Conservation (phyloP, 92 coral and sea anemone species). For the Palythoa caribaeorum region DNA sequence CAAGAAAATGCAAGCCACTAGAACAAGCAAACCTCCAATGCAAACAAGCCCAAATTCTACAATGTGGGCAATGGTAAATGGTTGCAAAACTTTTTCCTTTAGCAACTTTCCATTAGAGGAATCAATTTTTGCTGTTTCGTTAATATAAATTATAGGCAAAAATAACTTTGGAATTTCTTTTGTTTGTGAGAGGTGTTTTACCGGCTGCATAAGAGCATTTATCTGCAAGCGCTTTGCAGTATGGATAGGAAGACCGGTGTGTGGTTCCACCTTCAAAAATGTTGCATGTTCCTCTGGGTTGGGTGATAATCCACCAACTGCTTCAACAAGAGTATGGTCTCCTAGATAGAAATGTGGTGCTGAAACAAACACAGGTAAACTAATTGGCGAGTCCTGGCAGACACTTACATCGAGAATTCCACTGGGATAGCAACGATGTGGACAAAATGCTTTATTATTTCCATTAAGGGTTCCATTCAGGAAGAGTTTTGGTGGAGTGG, state of each 20-base stretch:
- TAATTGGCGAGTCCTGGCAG: conserved; percentile 79
- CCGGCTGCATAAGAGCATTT: conserved; percentile 78
- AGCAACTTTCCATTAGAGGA: conserved; percentile 65
- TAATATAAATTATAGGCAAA: conserved; percentile 81
- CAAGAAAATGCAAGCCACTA: conserved; percentile 65
- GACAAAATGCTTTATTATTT: conserved; percentile 86
- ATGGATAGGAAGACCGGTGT: conserved; percentile 81
- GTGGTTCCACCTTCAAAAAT: conserved; percentile 81
- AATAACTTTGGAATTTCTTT: conserved; percentile 61
- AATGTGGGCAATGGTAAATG: conserved; percentile 74
- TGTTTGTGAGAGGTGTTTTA: conserved; percentile 62
- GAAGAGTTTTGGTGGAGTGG: conserved; percentile 73
- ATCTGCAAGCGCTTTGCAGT: conserved; percentile 88
- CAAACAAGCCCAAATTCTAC: conserved; percentile 71
- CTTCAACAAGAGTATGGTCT: conserved; percentile 62
- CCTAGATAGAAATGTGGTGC: conserved; percentile 96
- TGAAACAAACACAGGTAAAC: conserved; percentile 84
- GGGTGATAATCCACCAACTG: conserved; percentile 82
- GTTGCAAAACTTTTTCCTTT: conserved; percentile 72
- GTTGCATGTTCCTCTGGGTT: conserved; percentile 87
- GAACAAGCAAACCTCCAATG: conserved; percentile 79
- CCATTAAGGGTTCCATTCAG: conserved; percentile 74
- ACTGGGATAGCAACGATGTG: conserved; percentile 78
- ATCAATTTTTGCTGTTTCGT: conserved; percentile 82
- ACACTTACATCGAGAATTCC: conserved; percentile 88